Evolutionary conservation across 2,888 invertebrate genomes (phyloP).

Genomic region (Pseudococcus jackbeardsleyi): DNA sequence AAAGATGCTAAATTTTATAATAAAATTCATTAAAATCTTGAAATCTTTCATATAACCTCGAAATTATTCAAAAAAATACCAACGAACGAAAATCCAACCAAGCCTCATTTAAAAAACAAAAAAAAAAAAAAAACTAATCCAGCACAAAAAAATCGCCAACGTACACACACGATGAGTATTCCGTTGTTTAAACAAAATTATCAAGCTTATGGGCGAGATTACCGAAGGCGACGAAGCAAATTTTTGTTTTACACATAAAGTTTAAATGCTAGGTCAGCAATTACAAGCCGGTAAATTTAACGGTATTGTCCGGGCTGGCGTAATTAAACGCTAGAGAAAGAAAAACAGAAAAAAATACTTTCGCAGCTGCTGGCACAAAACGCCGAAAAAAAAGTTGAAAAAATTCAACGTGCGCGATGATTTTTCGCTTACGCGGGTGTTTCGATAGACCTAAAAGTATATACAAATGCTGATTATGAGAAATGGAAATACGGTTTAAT

Average conservation of each 20-base stretch:
- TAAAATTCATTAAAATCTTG: too few species aligned
- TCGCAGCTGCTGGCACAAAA: not conserved
- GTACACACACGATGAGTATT: not conserved
- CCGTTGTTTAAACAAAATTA: conserved; percentile 21
- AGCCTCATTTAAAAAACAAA: too few species aligned
- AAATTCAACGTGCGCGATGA: conserved; percentile 9
- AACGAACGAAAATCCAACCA: too few species aligned
- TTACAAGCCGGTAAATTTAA: conserved; percentile 34
- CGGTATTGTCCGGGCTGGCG: conserved; percentile 35
- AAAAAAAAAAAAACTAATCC: too few species aligned
- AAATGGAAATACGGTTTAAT: not conserved
- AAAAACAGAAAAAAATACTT: conserved; percentile 13
- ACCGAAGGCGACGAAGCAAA: conserved; percentile 20
- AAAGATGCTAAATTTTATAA: too few species aligned
- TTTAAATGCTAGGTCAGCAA: conserved; percentile 30
- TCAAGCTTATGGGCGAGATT: conserved; percentile 11
- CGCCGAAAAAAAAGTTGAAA: not conserved
- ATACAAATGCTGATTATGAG: not conserved
- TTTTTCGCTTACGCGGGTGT: conserved; percentile 6
- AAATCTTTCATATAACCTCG: too few species aligned
- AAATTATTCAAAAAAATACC: too few species aligned
- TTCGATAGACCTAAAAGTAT: not conserved
- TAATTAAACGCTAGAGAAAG: conserved; percentile 26
- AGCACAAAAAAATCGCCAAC: not conserved
- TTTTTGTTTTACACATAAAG: conserved; percentile 41